A percentile compares a stretch with the other conserved stretches of the same genome.
phyloP scores from a whole-genome alignment of 1,140 invertebrate genomes.

The Orchesella cincta region DNA sequence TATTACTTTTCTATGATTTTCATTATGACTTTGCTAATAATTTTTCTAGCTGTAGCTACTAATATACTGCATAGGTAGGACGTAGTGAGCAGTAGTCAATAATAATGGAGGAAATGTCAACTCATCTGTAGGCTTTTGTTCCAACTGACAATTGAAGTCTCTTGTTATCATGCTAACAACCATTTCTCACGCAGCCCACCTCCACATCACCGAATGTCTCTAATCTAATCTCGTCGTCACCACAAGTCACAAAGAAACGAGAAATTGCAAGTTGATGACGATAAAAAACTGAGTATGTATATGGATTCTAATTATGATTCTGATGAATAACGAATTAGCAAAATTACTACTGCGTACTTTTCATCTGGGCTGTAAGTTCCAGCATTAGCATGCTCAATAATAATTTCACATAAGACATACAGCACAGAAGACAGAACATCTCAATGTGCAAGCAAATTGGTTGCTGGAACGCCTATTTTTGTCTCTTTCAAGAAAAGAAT shows the following conservation, averaged over 20 bases:
- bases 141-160: neutral
- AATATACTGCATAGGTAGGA: neutral
- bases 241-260: neutral
- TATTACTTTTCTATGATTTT: slow-evolving; percentile 3
- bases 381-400: neutral
- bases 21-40: neutral
- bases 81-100: neutral
- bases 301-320: neutral
- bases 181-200: neutral
- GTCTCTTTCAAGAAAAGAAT: neutral
- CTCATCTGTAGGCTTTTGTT: slow-evolving; percentile 3
- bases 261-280: neutral
- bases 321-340: neutral
- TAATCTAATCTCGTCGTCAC: neutral
- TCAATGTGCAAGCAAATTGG: neutral
- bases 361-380: neutral
- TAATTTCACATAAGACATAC: neutral
- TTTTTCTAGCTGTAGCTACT: neutral
- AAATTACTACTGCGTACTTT: slow-evolving; percentile 10
- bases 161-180: neutral
- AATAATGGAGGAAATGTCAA: slow-evolving; percentile 17
- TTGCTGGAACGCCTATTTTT: slow-evolving; percentile 12
- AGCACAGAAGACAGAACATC: neutral
- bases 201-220: neutral
- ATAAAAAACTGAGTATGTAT: neutral